These are phyloP conservation scores for Thymelicus sylvestris DNA, from an alignment of 2,888 invertebrate species.

Conservation along the genomic window DNA sequence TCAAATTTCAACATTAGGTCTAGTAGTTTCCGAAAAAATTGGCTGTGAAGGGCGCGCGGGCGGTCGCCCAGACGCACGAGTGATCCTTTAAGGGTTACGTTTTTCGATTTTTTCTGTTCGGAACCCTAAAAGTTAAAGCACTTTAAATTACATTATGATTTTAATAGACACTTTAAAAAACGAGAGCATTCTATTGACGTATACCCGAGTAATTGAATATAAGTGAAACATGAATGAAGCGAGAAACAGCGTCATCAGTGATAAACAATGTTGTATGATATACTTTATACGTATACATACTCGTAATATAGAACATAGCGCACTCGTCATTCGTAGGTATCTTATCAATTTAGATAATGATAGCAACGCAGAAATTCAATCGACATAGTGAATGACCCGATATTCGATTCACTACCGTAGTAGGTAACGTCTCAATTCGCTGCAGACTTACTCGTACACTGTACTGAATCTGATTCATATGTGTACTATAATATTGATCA, in stretches of 20 bases:
- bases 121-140: no score
- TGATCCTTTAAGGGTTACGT: no score
- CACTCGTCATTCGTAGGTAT: neutral
- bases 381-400: conserved; percentile 28
- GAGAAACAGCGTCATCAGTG: neutral
- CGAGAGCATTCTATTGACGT: neutral
- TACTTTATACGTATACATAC: no score
- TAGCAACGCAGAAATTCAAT: conserved; percentile 15
- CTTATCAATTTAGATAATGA: conserved; percentile 22
- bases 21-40: no score
- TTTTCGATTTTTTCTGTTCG: no score
- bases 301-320: neutral
- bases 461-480: conserved; percentile 24
- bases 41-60: no score
- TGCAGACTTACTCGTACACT: conserved; percentile 10
- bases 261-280: conserved; percentile 18
- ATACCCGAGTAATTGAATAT: neutral
- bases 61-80: no score
- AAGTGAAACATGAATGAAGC: conserved; percentile 16
- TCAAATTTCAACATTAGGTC: no score
- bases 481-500: conserved; percentile 14
- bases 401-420: conserved; percentile 23
- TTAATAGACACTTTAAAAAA: neutral
- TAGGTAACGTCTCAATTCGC: conserved; percentile 23
- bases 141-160: no score